phyloP scores from a whole-genome alignment of 2,888 invertebrate species.

The Galerucella nymphaeae region DNA sequence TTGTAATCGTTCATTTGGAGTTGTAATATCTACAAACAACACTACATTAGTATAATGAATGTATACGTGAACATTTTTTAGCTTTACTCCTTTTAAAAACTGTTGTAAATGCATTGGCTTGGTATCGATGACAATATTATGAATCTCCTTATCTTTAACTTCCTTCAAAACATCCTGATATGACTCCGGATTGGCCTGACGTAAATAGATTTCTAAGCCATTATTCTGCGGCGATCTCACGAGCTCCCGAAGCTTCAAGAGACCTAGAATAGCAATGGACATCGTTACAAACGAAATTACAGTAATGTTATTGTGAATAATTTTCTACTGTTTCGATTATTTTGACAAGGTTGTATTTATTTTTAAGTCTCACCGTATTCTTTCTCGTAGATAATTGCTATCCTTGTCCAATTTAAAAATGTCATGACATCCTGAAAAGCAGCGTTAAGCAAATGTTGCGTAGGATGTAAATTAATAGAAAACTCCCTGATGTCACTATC shows the following conservation, averaged over 20 bases:
- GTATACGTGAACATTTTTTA: background rate
- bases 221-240: slow-evolving; percentile 72
- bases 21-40: slow-evolving; percentile 74
- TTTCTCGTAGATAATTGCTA: slow-evolving; percentile 84
- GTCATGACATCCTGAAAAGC: slow-evolving; percentile 82
- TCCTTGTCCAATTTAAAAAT: slow-evolving; percentile 83
- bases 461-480: slow-evolving; percentile 83
- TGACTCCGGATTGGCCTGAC: slow-evolving; percentile 74
- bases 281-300: background rate
- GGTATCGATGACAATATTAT: slow-evolving; percentile 82
- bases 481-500: slow-evolving; percentile 73
- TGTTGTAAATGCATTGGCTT: slow-evolving; percentile 77
- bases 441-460: slow-evolving; percentile 76
- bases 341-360: too few relatives aligned
- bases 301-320: too few relatives aligned
- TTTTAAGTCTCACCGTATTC: slow-evolving; percentile 70
- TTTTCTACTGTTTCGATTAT: too few relatives aligned
- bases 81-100: slow-evolving; percentile 80
- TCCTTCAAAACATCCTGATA: slow-evolving; percentile 77
- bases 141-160: slow-evolving; percentile 81
- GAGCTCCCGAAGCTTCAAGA: slow-evolving; percentile 78
- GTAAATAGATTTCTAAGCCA: slow-evolving; percentile 75
- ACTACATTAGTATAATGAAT: background rate
- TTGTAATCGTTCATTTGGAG: slow-evolving; percentile 88
- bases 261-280: slow-evolving; percentile 65